Evolutionary conservation across 2,797 vertebrate species (phyloP).

Genomic region (Falco berigora): DNA sequence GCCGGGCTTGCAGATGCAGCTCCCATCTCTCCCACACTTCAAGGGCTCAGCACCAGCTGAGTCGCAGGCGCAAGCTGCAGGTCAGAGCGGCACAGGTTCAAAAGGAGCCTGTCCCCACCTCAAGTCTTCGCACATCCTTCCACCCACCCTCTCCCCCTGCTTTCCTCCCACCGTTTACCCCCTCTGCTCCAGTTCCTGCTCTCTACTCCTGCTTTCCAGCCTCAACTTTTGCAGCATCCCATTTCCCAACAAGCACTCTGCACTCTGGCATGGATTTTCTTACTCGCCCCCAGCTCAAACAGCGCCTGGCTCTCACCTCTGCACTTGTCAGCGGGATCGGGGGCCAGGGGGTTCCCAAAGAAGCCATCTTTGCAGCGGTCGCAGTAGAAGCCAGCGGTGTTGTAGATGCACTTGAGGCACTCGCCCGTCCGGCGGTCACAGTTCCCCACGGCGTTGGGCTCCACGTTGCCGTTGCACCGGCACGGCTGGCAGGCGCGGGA

Average conservation of each 20-base stretch:
- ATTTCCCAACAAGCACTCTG: background rate
- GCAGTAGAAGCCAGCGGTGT: conserved; percentile 90
- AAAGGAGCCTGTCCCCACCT: background rate
- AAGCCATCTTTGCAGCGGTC: conserved; percentile 90
- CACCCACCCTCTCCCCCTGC: background rate
- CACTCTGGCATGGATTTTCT: accelerated
- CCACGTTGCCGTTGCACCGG: conserved; percentile 92
- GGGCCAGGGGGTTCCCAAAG: conserved; percentile 83
- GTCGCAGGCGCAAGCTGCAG: conserved; percentile 84
- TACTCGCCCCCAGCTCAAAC: background rate
- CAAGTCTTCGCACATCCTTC: background rate
- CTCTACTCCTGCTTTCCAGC: background rate
- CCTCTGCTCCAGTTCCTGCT: background rate
- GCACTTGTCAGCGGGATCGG: conserved; percentile 82
- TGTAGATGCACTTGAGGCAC: conserved; percentile 93
- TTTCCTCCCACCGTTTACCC: background rate
- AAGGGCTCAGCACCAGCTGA: conserved; percentile 66
- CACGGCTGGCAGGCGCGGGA: conserved; percentile 78
- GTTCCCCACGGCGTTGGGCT: conserved; percentile 93
- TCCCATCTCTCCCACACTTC: conserved; percentile 77
- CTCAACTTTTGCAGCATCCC: background rate
- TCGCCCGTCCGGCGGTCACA: conserved; percentile 86
- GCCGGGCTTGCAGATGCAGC: conserved; percentile 83
- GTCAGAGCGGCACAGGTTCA: background rate
- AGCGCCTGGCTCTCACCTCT: conserved; percentile 69